Base-by-base conservation (phyloP, 1,140 invertebrate species). In the Palaemon carinicauda region DNA sequence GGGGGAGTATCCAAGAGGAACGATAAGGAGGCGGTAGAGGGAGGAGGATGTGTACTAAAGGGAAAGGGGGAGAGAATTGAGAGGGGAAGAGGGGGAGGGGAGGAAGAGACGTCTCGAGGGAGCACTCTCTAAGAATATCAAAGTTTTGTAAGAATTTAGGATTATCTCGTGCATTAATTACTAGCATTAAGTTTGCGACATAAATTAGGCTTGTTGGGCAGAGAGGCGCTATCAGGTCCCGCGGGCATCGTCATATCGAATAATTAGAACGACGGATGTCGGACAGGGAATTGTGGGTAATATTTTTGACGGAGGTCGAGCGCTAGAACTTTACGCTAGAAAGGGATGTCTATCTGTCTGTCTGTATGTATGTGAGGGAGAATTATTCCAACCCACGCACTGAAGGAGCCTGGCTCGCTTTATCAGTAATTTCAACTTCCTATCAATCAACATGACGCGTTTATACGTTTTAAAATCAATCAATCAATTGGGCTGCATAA, bases 151-250 rank as follows among this genome's bases (percentile, higher is more conserved):
- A 85, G 83, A 85, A 85, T 85, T 85, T 79, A 80, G 83, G 75
- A 85, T 85, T 85, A 85, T 85, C 83, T 85, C 83, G 31, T 65
- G 83, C 83, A 85, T 85, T 85, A 85, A 85, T 85, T 85, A 85
- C 83, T 24, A 69, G 56, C 83, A 85, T 85, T 85, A 85, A 85
- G 83, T 85, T 85, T 85, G 83, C 75, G 83, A 85, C 83, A 85
- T 85, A 85, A 85, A 85, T 85, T 85, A 85, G 83, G 54, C 74
- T 78, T 79, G 75, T 51, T 85, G 75, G 82, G 82, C 69, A 77
- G 73, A 83, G 50, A 83, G 71, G 71, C 73, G 82, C 83, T 85
- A 85, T 85, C 83, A 69, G 31, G 52, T 85, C 83, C 83, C 83
- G 33, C 33, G 83, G 75, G 83, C 75, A 85, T 78, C 83, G 74